Evolutionary conservation across 2,113 vertebrate genomes (phyloP).

Genomic region (Manacus vitellinus): DNA sequence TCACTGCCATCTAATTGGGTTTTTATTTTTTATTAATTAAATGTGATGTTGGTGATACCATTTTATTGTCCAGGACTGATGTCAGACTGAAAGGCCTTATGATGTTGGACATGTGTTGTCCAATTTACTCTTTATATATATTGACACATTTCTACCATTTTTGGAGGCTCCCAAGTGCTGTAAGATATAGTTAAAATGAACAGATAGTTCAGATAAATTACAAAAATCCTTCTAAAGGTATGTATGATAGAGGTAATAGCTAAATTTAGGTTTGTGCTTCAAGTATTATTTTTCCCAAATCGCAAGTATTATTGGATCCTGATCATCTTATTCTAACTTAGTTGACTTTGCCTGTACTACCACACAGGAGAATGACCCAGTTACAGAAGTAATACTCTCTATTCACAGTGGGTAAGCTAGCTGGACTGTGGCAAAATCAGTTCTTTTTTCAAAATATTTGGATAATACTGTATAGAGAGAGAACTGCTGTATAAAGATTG

Average conservation of each 20-base stretch:
- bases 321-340: background rate
- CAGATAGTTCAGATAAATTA: background rate
- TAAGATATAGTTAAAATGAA: background rate
- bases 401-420: background rate
- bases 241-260: background rate
- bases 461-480: background rate
- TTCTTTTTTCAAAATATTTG: background rate
- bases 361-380: background rate
- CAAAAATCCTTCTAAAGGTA: background rate
- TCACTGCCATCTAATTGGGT: background rate
- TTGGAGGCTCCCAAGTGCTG: background rate
- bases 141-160: background rate
- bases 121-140: background rate
- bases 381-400: background rate
- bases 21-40: background rate
- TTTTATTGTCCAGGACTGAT: background rate
- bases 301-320: background rate
- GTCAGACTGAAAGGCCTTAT: background rate
- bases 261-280: background rate
- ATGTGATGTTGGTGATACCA: background rate
- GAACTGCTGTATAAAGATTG: background rate
- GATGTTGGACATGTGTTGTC: background rate
- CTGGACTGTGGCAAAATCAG: background rate
- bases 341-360: background rate
- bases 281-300: background rate